These are phyloP conservation scores for Fundulus diaphanus DNA, from an alignment of 2,797 vertebrate genomes.

Conservation along the genomic window DNA sequence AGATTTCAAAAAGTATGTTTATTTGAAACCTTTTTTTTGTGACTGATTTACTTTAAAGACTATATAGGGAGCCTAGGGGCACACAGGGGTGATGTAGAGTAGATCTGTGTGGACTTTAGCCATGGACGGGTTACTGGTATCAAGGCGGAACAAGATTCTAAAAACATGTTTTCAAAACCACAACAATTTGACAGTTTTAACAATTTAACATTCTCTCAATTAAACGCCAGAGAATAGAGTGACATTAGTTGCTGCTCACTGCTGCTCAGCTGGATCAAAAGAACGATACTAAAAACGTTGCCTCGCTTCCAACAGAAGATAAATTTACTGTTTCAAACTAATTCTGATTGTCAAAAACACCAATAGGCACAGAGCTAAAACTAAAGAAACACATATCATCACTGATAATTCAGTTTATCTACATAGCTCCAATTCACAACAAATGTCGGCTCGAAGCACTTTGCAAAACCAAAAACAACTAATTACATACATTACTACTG, in stretches of 20 bases:
- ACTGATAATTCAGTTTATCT: neutral
- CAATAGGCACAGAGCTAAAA: neutral
- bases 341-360: neutral
- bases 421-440: neutral
- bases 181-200: neutral
- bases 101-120: neutral
- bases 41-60: neutral
- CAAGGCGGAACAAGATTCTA: neutral
- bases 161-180: neutral
- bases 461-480: neutral
- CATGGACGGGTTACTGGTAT: neutral
- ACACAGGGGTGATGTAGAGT: neutral
- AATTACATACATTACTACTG: neutral
- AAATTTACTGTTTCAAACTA: neutral
- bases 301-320: neutral
- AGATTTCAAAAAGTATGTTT: neutral
- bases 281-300: neutral
- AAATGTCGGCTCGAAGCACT: neutral
- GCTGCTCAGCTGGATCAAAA: neutral
- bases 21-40: too few species aligned
- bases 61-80: neutral
- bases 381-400: neutral
- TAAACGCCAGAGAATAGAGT: neutral
- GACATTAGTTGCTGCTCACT: neutral
- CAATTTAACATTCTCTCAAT: neutral